Evolutionary conservation across 2,797 vertebrate species (phyloP), one percentile per base, ranked within the genome.

Genomic region (Natrix natrix): DNA sequence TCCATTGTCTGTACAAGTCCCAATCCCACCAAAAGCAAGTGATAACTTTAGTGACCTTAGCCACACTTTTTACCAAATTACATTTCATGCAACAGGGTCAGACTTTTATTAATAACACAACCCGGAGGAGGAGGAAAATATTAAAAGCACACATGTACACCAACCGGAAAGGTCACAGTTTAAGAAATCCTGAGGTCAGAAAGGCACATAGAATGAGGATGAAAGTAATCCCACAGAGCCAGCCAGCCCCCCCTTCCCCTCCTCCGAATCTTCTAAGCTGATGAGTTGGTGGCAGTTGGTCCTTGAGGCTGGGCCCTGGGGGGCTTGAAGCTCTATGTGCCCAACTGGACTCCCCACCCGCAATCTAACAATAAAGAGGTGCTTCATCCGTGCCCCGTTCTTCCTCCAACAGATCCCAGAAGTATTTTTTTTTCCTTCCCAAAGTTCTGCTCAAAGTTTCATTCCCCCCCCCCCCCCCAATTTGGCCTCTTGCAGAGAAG

Each of bases 201-300:
- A 98, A 98, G 98, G 98, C 98, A 98, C 98, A 93, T 97, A 83
- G 74, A 83, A 24, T 22, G 16, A 60, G 95, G 20, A 32, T 55
- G 22, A 48, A 89, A 89, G 57, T n/a, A 93, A 95, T 95, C 92
- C 96, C 83, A 63, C 93, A 37, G 32, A 37, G 32, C 1, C 17
- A 22, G 17, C 10, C 37, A 20, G 16, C 16, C 16, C 17, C 17
- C 8, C 3, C n/a, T 48, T 48, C 48, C 48, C 48, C 48, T 48
- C 66, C 66, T 48, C 37, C 74, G 20, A 83, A 83, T 48, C 74
- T 43, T 78, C 74, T 43, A 78, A 22, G 37, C 74, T 48, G 74
- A 43, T 48, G 37, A 2, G 8, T 83, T 8, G 4, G 20, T 20
- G 8, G 37, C 20, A 78, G 63, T 57, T 95, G 1, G 17, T 56